A percentile compares a stretch with the other conserved stretches of the same genome.
Conservation (phyloP, 2,888 invertebrate species). For the Dichetophora obliterata region DNA sequence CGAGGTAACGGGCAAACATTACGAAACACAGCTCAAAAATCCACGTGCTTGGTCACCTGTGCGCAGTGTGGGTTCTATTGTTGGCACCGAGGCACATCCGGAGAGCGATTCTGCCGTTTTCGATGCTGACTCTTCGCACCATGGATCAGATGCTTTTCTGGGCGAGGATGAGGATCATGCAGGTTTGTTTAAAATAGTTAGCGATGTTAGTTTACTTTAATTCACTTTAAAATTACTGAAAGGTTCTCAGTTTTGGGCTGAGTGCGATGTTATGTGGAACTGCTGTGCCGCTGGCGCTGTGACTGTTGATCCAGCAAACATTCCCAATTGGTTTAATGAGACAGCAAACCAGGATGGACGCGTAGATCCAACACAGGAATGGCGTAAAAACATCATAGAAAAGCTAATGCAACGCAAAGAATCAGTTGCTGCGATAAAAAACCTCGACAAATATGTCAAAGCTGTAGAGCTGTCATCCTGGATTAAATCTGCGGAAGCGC, state of each 20-base stretch:
- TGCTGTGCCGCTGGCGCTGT: conserved; percentile 87
- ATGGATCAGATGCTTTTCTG: conserved; percentile 80
- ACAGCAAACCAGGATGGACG: conserved; percentile 70
- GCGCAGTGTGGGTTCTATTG: conserved; percentile 87
- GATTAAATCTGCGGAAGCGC: conserved; percentile 86
- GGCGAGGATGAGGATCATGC: conserved; percentile 81
- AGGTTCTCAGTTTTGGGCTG: conserved; percentile 80
- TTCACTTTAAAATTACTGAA: not conserved
- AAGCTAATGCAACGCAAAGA: conserved; percentile 75
- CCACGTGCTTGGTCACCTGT: conserved; percentile 90
- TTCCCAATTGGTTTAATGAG: conserved; percentile 85
- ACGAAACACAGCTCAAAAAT: conserved; percentile 81
- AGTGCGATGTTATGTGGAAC: conserved; percentile 85
- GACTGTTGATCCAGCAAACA: conserved; percentile 77
- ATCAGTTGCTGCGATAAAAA: conserved; percentile 67
- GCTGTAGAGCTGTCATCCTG: conserved; percentile 89
- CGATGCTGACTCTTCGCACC: conserved; percentile 77
- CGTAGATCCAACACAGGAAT: conserved; percentile 78
- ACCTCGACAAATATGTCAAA: conserved; percentile 77
- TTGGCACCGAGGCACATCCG: conserved; percentile 87
- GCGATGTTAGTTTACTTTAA: not conserved
- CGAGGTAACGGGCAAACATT: conserved; percentile 76
- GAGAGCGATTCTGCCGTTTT: conserved; percentile 87
- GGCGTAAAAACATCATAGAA: conserved; percentile 82
- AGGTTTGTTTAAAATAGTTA: conserved; percentile 38